phyloP scores from a whole-genome alignment of 2,888 invertebrate genomes.

The Isotomurus palustris region DNA sequence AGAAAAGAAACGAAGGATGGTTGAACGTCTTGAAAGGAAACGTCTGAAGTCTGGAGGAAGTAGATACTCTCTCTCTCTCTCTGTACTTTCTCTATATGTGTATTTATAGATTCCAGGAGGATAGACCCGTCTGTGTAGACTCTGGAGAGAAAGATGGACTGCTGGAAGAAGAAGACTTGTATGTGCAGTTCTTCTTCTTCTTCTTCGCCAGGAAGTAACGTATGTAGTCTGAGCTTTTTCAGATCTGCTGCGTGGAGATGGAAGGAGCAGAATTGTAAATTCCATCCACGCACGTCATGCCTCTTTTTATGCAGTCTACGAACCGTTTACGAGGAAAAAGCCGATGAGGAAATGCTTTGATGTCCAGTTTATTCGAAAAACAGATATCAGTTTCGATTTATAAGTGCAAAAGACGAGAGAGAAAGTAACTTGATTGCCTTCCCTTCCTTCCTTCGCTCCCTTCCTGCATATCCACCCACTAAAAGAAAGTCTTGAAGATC shows the following conservation, averaged over 20 bases:
- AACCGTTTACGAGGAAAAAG: conserved; percentile 13
- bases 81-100: too few species aligned
- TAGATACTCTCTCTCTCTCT: too few species aligned
- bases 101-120: too few species aligned
- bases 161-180: neutral
- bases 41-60: too few species aligned
- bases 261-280: conserved; percentile 7
- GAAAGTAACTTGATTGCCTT: neutral
- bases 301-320: conserved; percentile 18
- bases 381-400: conserved; percentile 7
- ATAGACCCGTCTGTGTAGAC: too few species aligned
- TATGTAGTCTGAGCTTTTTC: too few species aligned
- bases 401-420: too few species aligned
- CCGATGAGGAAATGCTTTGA: conserved; percentile 14
- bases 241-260: too few species aligned
- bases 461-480: too few species aligned
- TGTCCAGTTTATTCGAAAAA: conserved; percentile 17
- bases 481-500: too few species aligned
- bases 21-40: conserved; percentile 5
- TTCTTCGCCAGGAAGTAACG: too few species aligned
- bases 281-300: conserved; percentile 11
- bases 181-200: too few species aligned
- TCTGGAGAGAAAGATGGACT: conserved; percentile 2
- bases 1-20: neutral
- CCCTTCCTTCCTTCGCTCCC: neutral